Evolutionary conservation across 1,140 invertebrate species (phyloP).

Genomic region (Galendromus occidentalis): DNA sequence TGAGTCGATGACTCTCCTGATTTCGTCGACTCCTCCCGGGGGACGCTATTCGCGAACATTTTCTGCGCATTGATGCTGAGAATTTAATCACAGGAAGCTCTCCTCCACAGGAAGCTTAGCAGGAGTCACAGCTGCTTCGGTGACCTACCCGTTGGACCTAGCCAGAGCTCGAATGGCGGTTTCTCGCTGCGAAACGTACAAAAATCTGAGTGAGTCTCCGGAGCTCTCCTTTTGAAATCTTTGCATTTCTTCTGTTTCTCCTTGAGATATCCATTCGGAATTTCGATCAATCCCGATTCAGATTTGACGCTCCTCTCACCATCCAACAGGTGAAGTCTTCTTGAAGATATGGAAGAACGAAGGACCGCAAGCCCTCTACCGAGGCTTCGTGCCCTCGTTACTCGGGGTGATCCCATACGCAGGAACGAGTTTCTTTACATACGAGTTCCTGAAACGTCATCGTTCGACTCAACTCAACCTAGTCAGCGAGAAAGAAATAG

Average conservation of each 20-base stretch:
- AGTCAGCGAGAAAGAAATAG: not conserved
- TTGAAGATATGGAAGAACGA: conserved; percentile 54
- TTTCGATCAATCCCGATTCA: conserved; percentile 20
- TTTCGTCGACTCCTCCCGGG: too few relatives aligned
- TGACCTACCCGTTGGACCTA: conserved; percentile 89
- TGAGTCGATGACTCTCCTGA: too few relatives aligned
- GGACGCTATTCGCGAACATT: too few relatives aligned
- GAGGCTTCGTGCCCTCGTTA: conserved; percentile 72
- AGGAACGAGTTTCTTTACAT: conserved; percentile 89
- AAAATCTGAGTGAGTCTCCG: conserved; percentile 31
- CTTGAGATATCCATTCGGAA: conserved; percentile 15
- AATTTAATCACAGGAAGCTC: too few relatives aligned
- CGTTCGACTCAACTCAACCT: conserved; percentile 23
- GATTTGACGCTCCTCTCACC: too few relatives aligned
- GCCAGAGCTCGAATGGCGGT: conserved; percentile 95
- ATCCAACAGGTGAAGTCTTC: conserved; percentile 53
- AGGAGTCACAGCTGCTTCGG: conserved; percentile 69
- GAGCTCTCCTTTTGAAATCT: conserved; percentile 12
- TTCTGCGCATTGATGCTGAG: too few relatives aligned
- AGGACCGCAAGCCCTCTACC: conserved; percentile 55
- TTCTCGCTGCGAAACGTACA: conserved; percentile 50
- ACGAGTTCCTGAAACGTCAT: conserved; percentile 61
- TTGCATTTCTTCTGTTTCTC: too few relatives aligned
- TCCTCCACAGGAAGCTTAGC: conserved; percentile 69
- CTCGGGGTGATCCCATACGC: conserved; percentile 90